Percentiles rank a stretch among this genome's conserved stretches.
Evolutionary conservation across 2,888 invertebrate species (phyloP).

Genomic region (Pelosia muscerda): DNA sequence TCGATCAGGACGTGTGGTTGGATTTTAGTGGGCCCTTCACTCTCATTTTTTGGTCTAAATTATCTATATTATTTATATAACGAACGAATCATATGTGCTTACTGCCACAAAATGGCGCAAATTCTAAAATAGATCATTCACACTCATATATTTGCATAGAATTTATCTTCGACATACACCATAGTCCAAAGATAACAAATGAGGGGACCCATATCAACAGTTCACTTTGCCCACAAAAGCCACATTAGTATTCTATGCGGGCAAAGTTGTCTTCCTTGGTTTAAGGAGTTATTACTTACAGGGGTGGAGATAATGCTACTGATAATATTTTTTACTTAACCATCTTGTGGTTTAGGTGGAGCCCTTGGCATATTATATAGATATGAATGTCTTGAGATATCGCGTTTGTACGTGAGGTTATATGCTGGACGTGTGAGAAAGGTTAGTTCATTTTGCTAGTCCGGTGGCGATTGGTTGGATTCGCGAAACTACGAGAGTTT

Average conservation of each 20-base stretch:
- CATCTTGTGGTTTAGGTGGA: background rate
- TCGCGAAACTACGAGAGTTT: background rate
- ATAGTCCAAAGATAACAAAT: background rate
- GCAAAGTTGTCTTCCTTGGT: conserved; percentile 5
- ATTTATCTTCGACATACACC: background rate
- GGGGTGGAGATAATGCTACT: background rate
- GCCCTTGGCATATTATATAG: background rate
- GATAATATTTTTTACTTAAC: conserved; percentile 6
- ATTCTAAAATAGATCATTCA: background rate
- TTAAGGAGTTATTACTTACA: conserved; percentile 8
- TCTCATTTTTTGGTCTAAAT: too few species aligned
- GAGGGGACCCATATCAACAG: background rate
- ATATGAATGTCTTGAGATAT: conserved; percentile 7
- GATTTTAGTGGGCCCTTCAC: too few species aligned
- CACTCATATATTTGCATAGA: background rate
- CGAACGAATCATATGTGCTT: too few species aligned
- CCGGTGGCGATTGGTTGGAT: background rate
- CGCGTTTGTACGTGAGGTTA: conserved; percentile 5
- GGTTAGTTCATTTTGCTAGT: background rate
- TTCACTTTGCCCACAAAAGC: background rate
- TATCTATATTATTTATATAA: too few species aligned
- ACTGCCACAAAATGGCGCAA: background rate
- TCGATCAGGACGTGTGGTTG: too few species aligned
- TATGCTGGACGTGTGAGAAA: background rate
- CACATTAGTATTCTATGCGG: conserved; percentile 5